Conservation (phyloP, 2,888 invertebrate genomes). For the Andrena flavipes region DNA sequence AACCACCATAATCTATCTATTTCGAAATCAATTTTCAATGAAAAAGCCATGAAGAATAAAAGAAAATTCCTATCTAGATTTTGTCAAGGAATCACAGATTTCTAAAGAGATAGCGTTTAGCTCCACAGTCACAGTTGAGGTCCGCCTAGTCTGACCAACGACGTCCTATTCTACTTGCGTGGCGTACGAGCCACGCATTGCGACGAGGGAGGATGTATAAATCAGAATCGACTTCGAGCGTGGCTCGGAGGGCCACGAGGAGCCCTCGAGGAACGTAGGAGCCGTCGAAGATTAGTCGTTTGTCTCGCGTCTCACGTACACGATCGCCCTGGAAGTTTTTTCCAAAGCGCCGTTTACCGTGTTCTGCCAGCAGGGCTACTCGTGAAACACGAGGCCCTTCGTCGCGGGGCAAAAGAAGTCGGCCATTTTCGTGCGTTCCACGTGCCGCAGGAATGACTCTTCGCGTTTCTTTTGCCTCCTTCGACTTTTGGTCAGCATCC, state of each 20-base stretch:
- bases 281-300: conserved; percentile 65
- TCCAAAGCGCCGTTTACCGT: conserved; percentile 52
- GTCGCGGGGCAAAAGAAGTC: conserved; percentile 61
- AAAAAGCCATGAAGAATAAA: no score
- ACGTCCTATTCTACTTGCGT: conserved; percentile 41
- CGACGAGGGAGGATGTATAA: conserved; percentile 30
- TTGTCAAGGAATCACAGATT: not conserved
- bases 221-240: conserved; percentile 24
- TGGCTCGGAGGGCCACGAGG: conserved; percentile 29
- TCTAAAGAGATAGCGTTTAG: not conserved
- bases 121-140: not conserved
- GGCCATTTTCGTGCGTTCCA: conserved; percentile 72
- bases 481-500: conserved; percentile 55
- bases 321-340: conserved; percentile 60
- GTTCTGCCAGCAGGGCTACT: conserved; percentile 40
- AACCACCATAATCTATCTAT: no score
- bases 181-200: conserved; percentile 12
- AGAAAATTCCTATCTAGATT: no score
- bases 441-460: conserved; percentile 66
- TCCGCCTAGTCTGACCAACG: conserved; percentile 36
- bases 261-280: conserved; percentile 5
- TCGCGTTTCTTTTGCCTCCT: conserved; percentile 66
- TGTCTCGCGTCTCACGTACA: conserved; percentile 75
- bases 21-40: no score
- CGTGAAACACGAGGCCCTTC: conserved; percentile 46